phyloP scores from a whole-genome alignment of 2,113 vertebrate genomes.

The Rynchops niger region DNA sequence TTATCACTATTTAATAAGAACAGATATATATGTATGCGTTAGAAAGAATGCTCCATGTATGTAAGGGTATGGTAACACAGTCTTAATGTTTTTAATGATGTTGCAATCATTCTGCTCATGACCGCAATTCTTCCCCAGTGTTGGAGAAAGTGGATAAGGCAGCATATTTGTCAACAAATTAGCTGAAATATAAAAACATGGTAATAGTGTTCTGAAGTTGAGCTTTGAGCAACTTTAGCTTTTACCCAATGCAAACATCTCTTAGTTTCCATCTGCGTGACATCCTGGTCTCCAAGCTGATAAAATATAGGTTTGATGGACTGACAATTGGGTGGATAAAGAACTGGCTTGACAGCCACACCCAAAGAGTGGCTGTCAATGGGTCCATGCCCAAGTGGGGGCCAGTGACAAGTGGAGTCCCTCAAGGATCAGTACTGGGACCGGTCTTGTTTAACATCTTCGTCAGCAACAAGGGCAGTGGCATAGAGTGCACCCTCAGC shows the following conservation, averaged over 20 bases:
- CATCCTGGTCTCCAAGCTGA: too few species aligned
- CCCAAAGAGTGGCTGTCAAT: too few species aligned
- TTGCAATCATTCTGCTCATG: not conserved
- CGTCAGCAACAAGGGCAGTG: too few species aligned
- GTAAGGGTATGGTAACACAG: not conserved
- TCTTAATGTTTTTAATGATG: not conserved
- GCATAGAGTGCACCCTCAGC: too few species aligned
- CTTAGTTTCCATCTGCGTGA: not conserved
- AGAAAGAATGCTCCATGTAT: not conserved
- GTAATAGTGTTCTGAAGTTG: not conserved
- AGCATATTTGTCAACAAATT: not conserved
- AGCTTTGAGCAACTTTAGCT: not conserved
- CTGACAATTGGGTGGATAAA: too few species aligned
- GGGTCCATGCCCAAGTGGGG: too few species aligned
- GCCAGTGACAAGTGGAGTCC: too few species aligned
- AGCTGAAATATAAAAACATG: not conserved
- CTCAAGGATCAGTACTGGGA: too few species aligned
- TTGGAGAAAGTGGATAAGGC: not conserved
- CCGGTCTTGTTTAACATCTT: too few species aligned
- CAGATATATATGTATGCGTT: rapidly evolving
- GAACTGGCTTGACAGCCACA: too few species aligned
- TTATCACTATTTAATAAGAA: not conserved
- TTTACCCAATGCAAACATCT: not conserved
- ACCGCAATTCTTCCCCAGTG: not conserved
- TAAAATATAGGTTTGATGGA: too few species aligned